These are phyloP conservation scores for Drosophila obscura DNA, from an alignment of 1,140 invertebrate genomes.

Conservation along the genomic window DNA sequence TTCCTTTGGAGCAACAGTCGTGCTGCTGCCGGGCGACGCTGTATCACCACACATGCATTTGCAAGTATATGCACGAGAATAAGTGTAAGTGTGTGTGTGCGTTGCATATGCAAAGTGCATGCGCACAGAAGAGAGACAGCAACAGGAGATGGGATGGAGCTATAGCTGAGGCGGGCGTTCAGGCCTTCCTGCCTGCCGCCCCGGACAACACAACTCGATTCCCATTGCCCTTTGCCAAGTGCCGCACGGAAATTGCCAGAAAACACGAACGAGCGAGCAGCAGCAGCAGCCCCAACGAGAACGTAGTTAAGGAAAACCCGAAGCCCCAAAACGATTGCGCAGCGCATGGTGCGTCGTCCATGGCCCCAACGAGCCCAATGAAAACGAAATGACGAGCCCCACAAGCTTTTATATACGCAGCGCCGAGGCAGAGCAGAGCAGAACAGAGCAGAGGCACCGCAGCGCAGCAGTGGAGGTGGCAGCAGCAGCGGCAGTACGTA, in stretches of 20 bases:
- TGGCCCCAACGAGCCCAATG: conserved; percentile 36
- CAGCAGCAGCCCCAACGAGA: conserved; percentile 4
- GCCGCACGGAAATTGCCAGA: conserved; percentile 54
- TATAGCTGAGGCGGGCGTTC: background rate
- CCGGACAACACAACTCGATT: conserved; percentile 62
- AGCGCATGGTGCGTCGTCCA: too few species aligned
- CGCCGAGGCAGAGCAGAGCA: too few species aligned
- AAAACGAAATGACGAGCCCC: conserved; percentile 61
- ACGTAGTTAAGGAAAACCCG: background rate
- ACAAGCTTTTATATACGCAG: conserved; percentile 4
- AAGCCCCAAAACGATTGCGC: background rate
- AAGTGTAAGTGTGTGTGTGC: background rate
- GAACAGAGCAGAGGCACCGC: too few species aligned
- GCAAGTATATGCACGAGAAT: background rate
- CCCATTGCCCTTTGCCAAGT: conserved; percentile 66
- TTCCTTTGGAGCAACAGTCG: conserved; percentile 67
- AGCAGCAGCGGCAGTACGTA: too few species aligned
- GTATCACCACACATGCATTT: background rate
- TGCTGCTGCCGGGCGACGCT: conserved; percentile 41
- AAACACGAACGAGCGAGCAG: conserved; percentile 23
- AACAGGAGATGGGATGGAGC: conserved; percentile 47
- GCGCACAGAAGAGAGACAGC: conserved; percentile 71
- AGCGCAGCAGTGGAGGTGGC: too few species aligned
- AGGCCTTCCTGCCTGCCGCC: conserved; percentile 4
- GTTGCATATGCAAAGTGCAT: conserved; percentile 60